Percentiles rank a stretch among this genome's conserved stretches.
These are phyloP conservation scores for Ditula angustiorana DNA, from an alignment of 2,888 invertebrate species.

Conservation along the genomic window DNA sequence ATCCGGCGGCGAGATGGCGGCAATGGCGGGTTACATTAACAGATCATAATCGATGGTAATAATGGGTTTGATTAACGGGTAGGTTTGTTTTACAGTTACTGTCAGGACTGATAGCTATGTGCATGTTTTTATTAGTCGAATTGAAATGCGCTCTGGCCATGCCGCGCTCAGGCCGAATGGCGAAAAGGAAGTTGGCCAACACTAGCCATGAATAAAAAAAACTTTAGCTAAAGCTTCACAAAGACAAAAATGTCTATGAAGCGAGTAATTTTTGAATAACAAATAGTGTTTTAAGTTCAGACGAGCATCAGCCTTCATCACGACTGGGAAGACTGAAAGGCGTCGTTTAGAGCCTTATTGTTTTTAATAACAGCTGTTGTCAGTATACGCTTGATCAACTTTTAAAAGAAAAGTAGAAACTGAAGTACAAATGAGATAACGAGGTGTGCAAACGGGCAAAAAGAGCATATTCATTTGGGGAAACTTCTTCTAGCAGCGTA, in stretches of 20 bases:
- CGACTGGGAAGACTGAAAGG: neutral
- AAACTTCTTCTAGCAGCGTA: conserved; percentile 18
- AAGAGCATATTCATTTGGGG: neutral
- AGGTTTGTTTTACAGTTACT: neutral
- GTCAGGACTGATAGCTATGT: neutral
- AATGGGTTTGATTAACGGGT: neutral
- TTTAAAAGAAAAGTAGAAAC: neutral
- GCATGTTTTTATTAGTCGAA: neutral
- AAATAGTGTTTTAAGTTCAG: too few species aligned
- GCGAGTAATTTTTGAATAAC: too few species aligned
- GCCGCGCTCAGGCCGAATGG: too few species aligned
- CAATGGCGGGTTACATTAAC: conserved; percentile 30
- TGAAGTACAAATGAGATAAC: conserved; percentile 16
- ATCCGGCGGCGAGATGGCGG: conserved; percentile 48
- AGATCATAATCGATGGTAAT: conserved; percentile 22
- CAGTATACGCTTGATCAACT: neutral
- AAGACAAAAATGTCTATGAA: too few species aligned
- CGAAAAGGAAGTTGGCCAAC: too few species aligned
- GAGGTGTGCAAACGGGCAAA: conserved; percentile 8
- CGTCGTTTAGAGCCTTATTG: neutral
- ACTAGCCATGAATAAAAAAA: too few species aligned
- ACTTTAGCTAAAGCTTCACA: too few species aligned
- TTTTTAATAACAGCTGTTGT: neutral
- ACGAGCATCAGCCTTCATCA: neutral
- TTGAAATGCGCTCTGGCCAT: neutral